A percentile compares a stretch with the other conserved stretches of the same genome.
Conservation (phyloP, 2,113 vertebrate genomes). For the Vulpes vulpes region DNA sequence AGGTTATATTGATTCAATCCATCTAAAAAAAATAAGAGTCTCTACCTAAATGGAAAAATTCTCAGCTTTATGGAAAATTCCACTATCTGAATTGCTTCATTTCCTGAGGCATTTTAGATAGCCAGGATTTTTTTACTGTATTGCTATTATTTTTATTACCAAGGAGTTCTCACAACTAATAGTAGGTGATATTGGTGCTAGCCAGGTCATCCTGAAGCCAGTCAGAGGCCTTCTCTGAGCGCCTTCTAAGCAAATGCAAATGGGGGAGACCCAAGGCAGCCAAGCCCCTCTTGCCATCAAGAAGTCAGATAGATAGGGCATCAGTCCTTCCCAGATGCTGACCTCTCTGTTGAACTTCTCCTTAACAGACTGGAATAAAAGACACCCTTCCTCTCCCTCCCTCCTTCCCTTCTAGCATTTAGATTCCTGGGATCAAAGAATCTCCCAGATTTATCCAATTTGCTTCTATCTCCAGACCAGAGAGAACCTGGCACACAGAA, state of each 20-base stretch:
- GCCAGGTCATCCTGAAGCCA: not conserved
- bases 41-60: slow-evolving; percentile 73
- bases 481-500: not conserved
- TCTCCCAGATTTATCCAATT: not conserved
- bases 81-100: slow-evolving; percentile 47
- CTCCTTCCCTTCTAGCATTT: not conserved
- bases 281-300: not conserved
- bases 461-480: not conserved
- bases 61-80: slow-evolving; percentile 79
- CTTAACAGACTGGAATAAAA: slow-evolving; percentile 59
- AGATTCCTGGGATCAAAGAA: not conserved
- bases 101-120: slow-evolving; percentile 44
- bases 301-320: not conserved
- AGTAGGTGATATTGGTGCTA: not conserved
- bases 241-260: not conserved
- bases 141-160: slow-evolving; percentile 49
- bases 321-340: not conserved
- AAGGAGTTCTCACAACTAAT: not conserved
- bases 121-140: slow-evolving; percentile 41
- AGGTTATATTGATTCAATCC: slow-evolving; percentile 53
- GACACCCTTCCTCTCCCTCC: not conserved
- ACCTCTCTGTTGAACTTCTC: not conserved
- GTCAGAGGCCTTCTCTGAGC: not conserved
- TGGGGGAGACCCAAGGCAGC: not conserved
- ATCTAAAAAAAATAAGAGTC: slow-evolving; percentile 18